phyloP scores from a whole-genome alignment of 2,888 invertebrate genomes.

The Phyto melanocephala region DNA sequence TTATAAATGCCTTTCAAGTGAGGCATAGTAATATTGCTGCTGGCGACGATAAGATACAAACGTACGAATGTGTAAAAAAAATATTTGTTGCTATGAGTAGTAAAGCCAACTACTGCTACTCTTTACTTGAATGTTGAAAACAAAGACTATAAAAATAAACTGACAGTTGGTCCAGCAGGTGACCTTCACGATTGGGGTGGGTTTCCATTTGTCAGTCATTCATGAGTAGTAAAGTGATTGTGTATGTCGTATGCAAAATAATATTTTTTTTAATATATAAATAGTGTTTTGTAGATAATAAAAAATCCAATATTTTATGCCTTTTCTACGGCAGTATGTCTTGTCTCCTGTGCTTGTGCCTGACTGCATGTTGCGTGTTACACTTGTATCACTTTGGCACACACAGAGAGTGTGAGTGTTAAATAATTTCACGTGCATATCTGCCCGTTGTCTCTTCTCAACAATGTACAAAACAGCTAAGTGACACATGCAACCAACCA shows the following conservation, averaged over 20 bases:
- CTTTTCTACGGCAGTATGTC: constrained; percentile 11
- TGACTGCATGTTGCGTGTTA: constrained; percentile 56
- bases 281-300: constrained; percentile 57
- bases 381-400: constrained; percentile 54
- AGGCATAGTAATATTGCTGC: neutral
- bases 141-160: neutral
- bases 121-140: neutral
- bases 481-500: constrained; percentile 58
- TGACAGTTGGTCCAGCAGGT: constrained; percentile 49
- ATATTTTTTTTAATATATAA: constrained; percentile 18
- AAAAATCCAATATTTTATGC: constrained; percentile 50
- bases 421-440: constrained; percentile 61
- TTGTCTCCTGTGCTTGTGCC: neutral
- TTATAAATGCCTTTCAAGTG: neutral
- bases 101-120: neutral
- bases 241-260: constrained; percentile 35
- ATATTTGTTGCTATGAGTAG: neutral
- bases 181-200: constrained; percentile 57
- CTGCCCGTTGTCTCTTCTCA: constrained; percentile 32
- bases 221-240: neutral
- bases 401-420: constrained; percentile 50
- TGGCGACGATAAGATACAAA: constrained; percentile 1
- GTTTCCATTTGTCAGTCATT: constrained; percentile 48
- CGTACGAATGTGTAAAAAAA: neutral
- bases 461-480: constrained; percentile 19